Conservation (phyloP, 2,797 vertebrate species). For the Pseudochirops corinnae region DNA sequence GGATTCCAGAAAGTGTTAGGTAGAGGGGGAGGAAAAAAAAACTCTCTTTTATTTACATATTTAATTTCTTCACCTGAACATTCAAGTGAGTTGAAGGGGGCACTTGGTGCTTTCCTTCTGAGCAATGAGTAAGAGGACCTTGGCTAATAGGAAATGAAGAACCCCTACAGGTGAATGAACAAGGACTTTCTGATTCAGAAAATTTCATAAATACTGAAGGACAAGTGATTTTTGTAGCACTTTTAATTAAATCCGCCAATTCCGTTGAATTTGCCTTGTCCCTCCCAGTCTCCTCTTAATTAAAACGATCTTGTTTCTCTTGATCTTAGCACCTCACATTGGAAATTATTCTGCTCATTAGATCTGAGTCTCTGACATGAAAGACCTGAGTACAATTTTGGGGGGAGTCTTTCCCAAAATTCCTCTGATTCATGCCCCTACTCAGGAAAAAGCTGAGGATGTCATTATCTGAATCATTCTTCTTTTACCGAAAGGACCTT, state of each 20-base stretch:
- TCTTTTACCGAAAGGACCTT: background rate
- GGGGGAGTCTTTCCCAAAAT: background rate
- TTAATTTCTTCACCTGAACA: background rate
- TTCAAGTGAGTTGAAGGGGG: background rate
- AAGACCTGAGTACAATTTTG: background rate
- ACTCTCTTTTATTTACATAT: background rate
- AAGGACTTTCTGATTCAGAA: background rate
- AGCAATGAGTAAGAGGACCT: background rate
- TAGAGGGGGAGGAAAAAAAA: background rate
- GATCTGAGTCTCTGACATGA: background rate
- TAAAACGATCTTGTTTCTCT: background rate
- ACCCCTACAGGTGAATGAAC: background rate
- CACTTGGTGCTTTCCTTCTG: background rate
- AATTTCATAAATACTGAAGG: background rate
- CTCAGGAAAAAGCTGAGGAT: background rate
- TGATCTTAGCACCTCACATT: background rate
- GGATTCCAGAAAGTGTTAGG: background rate
- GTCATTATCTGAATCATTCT: background rate
- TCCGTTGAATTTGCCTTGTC: background rate
- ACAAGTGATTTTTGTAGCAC: background rate
- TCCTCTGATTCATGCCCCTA: background rate
- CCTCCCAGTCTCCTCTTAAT: background rate
- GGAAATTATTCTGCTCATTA: background rate
- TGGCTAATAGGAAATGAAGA: background rate
- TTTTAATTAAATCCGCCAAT: background rate